phyloP scores from a whole-genome alignment of 2,888 invertebrate genomes.

The Ochlodes sylvanus region DNA sequence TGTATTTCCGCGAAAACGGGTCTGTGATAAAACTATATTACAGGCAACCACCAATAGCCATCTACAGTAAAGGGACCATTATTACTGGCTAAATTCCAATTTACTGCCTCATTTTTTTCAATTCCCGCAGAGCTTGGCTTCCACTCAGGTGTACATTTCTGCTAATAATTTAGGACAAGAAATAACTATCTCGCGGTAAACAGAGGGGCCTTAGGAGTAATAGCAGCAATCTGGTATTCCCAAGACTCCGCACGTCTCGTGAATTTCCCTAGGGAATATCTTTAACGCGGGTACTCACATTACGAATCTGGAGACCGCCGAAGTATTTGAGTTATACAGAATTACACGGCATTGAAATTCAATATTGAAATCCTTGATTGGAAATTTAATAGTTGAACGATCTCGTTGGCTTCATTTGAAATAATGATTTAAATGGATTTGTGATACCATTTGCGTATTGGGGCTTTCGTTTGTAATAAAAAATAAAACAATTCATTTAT shows the following conservation, averaged over 20 bases:
- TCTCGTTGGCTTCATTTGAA: not conserved
- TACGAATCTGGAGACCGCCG: slow-evolving; percentile 26
- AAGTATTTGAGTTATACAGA: slow-evolving; percentile 9
- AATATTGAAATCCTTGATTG: slow-evolving; percentile 13
- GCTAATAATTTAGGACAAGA: slow-evolving; percentile 73
- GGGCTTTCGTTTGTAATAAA: not conserved
- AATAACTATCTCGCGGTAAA: slow-evolving; percentile 75
- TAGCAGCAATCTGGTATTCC: slow-evolving; percentile 76
- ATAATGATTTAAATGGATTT: slow-evolving; percentile 3
- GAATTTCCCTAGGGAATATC: slow-evolving; percentile 76
- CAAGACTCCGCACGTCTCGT: slow-evolving; percentile 60
- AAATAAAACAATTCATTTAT: not conserved
- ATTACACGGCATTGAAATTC: slow-evolving; percentile 15
- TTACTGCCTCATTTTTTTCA: slow-evolving; percentile 61
- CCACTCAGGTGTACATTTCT: slow-evolving; percentile 55
- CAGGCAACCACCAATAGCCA: not conserved
- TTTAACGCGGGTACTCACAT: slow-evolving; percentile 56
- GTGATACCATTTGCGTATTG: not conserved
- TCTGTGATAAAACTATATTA: slow-evolving; percentile 16
- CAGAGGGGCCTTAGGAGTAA: slow-evolving; percentile 75
- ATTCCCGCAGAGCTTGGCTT: slow-evolving; percentile 55
- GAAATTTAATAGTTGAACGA: slow-evolving; percentile 4
- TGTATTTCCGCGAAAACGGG: too few species aligned
- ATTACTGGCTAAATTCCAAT: slow-evolving; percentile 58
- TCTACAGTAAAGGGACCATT: slow-evolving; percentile 23